phyloP scores from a whole-genome alignment of 2,797 vertebrate species.

The Halcyon chelicuti region DNA sequence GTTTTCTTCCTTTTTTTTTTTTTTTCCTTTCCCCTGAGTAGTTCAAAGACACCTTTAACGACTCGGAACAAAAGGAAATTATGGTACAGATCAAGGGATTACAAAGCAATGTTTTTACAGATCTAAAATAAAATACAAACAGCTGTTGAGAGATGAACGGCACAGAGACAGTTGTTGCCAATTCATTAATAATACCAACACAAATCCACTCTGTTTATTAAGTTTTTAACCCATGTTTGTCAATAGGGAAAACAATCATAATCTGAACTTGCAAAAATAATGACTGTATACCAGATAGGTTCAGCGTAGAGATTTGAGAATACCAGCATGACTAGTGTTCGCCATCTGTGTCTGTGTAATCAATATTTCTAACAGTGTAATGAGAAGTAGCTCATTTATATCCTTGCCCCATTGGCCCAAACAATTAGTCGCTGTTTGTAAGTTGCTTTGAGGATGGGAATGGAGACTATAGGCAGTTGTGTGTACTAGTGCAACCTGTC shows the following conservation, averaged over 20 bases:
- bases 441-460: background rate
- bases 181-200: constrained; percentile 75
- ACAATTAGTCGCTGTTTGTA: constrained; percentile 23
- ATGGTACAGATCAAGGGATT: constrained; percentile 78
- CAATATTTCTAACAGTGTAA: constrained; percentile 66
- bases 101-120: constrained; percentile 73
- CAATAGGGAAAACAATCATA: constrained; percentile 53
- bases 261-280: constrained; percentile 66
- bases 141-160: constrained; percentile 71
- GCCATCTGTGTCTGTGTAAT: constrained; percentile 73
- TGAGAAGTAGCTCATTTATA: constrained; percentile 53
- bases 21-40: constrained; percentile 4
- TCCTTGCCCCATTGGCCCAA: constrained; percentile 31
- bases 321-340: constrained; percentile 54
- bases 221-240: constrained; percentile 62
- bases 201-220: constrained; percentile 68
- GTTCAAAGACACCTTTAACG: constrained; percentile 78
- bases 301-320: constrained; percentile 58
- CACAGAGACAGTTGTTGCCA: constrained; percentile 69
- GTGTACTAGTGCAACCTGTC: background rate
- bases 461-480: background rate
- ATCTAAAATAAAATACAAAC: constrained; percentile 82
- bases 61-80: constrained; percentile 79
- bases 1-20: background rate
- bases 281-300: constrained; percentile 48